Conservation (phyloP, 1,140 invertebrate genomes). For the Drosophila cardini region DNA sequence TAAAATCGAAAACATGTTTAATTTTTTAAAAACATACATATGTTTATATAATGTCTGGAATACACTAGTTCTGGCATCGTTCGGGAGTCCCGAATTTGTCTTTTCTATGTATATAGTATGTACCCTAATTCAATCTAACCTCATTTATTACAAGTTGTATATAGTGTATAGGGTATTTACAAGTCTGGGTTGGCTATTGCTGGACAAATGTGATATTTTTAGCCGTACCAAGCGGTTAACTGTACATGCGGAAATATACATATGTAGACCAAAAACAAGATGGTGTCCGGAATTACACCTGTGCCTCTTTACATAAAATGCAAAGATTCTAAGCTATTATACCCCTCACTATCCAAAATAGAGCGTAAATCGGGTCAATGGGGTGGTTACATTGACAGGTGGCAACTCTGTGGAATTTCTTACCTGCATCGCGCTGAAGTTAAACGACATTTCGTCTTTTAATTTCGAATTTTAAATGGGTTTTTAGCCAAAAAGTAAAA, state of each 20-base stretch:
- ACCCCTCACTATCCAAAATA: too few relatives aligned
- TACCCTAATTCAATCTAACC: not conserved
- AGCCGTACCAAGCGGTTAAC: not conserved
- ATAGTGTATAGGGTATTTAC: conserved; percentile 12
- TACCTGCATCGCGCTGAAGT: conserved; percentile 63
- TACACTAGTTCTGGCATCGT: too few relatives aligned
- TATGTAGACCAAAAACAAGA: not conserved
- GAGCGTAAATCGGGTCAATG: too few relatives aligned
- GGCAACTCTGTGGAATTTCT: conserved; percentile 30
- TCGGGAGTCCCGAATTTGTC: too few relatives aligned
- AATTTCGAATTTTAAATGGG: conserved; percentile 33
- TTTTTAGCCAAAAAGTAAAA: not conserved
- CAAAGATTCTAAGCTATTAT: not conserved
- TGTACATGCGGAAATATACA: conserved; percentile 9
- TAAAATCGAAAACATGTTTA: too few relatives aligned
- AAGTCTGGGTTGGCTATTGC: conserved; percentile 4
- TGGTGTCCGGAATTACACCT: conserved; percentile 14
- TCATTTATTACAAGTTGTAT: not conserved
- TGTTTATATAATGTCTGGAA: too few relatives aligned
- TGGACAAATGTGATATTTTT: conserved; percentile 8
- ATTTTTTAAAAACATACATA: too few relatives aligned
- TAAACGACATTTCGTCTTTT: conserved; percentile 45
- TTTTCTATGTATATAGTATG: too few relatives aligned
- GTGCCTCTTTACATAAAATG: not conserved
- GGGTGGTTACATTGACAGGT: conserved; percentile 5